These are phyloP conservation scores for Phengaris alcon DNA, from an alignment of 2,888 invertebrate species.

Conservation along the genomic window DNA sequence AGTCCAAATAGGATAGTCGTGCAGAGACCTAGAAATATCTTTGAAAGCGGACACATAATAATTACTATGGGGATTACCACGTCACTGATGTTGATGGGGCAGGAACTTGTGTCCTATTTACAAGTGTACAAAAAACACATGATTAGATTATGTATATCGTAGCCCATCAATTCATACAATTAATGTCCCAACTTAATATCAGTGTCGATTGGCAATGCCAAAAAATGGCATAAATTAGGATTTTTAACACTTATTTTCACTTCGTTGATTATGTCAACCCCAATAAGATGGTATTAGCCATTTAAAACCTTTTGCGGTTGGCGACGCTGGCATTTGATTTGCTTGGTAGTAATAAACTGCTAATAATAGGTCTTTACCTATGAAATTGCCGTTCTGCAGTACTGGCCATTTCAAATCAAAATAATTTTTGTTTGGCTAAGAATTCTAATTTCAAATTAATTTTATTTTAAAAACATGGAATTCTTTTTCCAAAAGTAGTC, in stretches of 20 bases:
- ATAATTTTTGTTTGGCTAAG: too few species aligned
- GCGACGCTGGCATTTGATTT: neutral
- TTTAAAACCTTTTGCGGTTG: neutral
- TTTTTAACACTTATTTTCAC: too few species aligned
- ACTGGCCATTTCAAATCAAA: too few species aligned
- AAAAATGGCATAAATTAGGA: too few species aligned
- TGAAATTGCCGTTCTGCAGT: too few species aligned
- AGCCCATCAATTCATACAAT: neutral
- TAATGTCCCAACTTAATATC: too few species aligned
- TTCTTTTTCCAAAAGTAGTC: too few species aligned
- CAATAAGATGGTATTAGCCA: neutral
- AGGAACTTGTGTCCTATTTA: conserved; percentile 14
- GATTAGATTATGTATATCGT: conserved; percentile 3
- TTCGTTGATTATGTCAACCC: too few species aligned
- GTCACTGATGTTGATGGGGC: conserved; percentile 26
- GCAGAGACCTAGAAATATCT: conserved; percentile 21
- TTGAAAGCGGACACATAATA: conserved; percentile 24
- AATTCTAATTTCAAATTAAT: too few species aligned
- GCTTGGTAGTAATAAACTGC: neutral
- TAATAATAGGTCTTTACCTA: too few species aligned
- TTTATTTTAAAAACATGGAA: too few species aligned
- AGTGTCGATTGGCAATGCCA: too few species aligned
- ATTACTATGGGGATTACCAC: conserved; percentile 19
- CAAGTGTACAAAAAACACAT: conserved; percentile 24
- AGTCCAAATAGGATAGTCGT: conserved; percentile 25